Conservation (phyloP, 2,797 vertebrate species). For the Oreochromis grahami region DNA sequence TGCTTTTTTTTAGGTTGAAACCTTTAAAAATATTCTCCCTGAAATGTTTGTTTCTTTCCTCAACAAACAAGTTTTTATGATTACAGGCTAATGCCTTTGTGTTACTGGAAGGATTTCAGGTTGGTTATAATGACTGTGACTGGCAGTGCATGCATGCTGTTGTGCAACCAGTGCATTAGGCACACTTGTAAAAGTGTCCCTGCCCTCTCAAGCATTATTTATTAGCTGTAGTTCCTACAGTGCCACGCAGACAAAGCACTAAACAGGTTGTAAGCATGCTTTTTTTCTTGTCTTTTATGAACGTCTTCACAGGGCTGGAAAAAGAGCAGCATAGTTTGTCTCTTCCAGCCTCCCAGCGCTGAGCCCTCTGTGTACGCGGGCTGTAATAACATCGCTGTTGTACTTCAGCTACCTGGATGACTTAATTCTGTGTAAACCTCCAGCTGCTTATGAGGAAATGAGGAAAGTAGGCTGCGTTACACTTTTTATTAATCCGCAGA, state of each 20-base stretch:
- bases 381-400: conserved; percentile 11
- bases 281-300: not conserved
- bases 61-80: not conserved
- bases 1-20: not conserved
- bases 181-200: conserved; percentile 21
- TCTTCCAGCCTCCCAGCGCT: not conserved
- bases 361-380: not conserved
- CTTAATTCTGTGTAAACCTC: conserved; percentile 10
- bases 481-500: not conserved
- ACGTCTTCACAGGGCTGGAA: not conserved
- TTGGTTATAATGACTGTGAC: not conserved
- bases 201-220: not conserved
- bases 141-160: not conserved
- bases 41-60: not conserved
- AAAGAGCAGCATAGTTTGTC: not conserved
- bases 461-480: conserved; percentile 1
- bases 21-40: not conserved
- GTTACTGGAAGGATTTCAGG: not conserved
- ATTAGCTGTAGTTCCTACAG: not conserved
- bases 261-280: not conserved
- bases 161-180: conserved; percentile 1
- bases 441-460: not conserved
- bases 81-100: not conserved
- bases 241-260: not conserved
- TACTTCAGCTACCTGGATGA: conserved; percentile 22